A percentile compares a stretch with the other conserved stretches of the same genome.
Conservation (phyloP, 1,140 invertebrate species). For the Drosophila sp. region DNA sequence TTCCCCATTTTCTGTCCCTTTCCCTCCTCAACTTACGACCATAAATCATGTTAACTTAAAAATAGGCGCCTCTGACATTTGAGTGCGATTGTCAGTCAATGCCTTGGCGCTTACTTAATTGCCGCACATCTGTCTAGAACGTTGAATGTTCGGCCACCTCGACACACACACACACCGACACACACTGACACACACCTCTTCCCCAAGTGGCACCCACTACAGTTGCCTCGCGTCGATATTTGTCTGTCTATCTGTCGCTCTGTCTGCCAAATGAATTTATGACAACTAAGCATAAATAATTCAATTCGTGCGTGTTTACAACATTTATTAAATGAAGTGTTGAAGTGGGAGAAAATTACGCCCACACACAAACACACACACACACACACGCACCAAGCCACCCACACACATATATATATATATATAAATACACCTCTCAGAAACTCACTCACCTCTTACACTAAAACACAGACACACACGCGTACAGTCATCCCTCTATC, state of each 20-base stretch:
- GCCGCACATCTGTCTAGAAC: constrained; percentile 33
- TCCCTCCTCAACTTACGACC: not conserved
- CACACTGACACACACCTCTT: not conserved
- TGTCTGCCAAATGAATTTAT: constrained; percentile 47
- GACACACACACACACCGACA: too few species aligned
- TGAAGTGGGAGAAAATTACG: constrained; percentile 47
- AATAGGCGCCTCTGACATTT: constrained; percentile 49
- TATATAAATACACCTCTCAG: not conserved
- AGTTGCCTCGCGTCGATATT: not conserved
- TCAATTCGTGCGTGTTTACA: constrained; percentile 58
- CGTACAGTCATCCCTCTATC: not conserved
- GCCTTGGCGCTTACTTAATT: constrained; percentile 30
- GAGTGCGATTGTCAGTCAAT: constrained; percentile 40
- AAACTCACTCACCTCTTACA: not conserved
- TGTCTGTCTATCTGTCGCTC: constrained; percentile 3
- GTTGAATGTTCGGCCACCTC: not conserved
- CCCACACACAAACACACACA: constrained; percentile 22
- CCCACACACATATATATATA: not conserved
- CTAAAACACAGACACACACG: not conserved
- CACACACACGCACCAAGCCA: not conserved
- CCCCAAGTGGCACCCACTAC: not conserved
- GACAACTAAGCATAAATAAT: constrained; percentile 57
- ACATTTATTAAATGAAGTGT: constrained; percentile 56
- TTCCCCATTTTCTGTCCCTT: not conserved
- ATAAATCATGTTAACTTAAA: constrained; percentile 39